Evolutionary conservation across 2,797 vertebrate species (phyloP).

Genomic region (Denticeps clupeoides): DNA sequence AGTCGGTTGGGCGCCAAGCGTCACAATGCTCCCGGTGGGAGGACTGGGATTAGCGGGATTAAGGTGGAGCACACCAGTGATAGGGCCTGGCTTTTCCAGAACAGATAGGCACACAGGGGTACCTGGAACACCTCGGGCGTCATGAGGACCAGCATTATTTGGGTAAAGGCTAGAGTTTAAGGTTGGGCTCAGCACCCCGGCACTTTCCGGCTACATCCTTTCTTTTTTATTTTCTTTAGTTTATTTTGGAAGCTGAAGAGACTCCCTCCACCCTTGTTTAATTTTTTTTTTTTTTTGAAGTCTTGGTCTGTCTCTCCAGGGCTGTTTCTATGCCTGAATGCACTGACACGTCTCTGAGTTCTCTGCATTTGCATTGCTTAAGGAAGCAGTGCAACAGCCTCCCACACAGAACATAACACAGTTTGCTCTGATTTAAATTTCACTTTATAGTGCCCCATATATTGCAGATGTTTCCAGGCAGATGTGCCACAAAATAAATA

Average conservation of each 20-base stretch:
- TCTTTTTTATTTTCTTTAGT: no score
- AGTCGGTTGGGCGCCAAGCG: constrained; percentile 37
- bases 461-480: no score
- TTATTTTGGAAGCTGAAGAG: background rate
- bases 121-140: constrained; percentile 25
- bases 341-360: background rate
- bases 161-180: constrained; percentile 5
- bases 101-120: constrained; percentile 26
- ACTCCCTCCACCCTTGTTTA: background rate
- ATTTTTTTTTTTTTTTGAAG: constrained; percentile 2
- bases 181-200: constrained; percentile 4
- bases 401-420: no score
- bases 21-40: constrained; percentile 28
- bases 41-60: constrained; percentile 45
- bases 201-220: no score
- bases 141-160: constrained; percentile 28
- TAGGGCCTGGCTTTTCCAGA: constrained; percentile 28
- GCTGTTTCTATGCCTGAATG: background rate
- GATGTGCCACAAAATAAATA: no score
- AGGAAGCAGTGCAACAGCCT: no score
- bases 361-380: constrained; percentile 2
- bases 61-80: constrained; percentile 34
- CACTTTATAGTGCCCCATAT: no score
- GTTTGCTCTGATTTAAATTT: no score
- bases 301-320: constrained; percentile 6